phyloP scores from a whole-genome alignment of 1,140 invertebrate species.

The Andricus grossulariae region DNA sequence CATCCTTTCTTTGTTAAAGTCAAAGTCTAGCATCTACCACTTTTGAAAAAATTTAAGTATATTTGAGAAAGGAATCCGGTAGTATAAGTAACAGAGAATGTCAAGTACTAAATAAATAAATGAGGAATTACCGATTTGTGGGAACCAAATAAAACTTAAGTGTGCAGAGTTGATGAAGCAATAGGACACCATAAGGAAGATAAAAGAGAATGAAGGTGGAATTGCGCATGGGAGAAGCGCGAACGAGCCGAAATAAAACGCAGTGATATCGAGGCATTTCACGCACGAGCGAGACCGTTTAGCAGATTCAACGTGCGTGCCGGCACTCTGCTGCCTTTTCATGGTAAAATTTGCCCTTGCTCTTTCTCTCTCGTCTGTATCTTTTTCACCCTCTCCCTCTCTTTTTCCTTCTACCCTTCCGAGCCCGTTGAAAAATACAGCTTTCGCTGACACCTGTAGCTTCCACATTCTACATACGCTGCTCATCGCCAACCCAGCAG shows the following conservation, averaged over 20 bases:
- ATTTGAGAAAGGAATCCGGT: too few species aligned
- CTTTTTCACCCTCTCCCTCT: constrained; percentile 56
- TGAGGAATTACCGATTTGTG: background rate
- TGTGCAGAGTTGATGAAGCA: background rate
- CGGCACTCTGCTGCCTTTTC: constrained; percentile 57
- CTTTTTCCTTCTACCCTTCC: constrained; percentile 52
- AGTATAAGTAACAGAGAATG: too few species aligned
- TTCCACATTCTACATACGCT: constrained; percentile 74
- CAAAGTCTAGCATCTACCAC: background rate
- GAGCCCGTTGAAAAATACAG: constrained; percentile 73
- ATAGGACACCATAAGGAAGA: constrained; percentile 43
- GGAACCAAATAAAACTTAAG: background rate
- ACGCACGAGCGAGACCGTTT: constrained; percentile 76
- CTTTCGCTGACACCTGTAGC: constrained; percentile 76
- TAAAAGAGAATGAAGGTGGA: constrained; percentile 59
- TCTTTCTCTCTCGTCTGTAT: constrained; percentile 50
- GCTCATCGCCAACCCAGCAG: constrained; percentile 38
- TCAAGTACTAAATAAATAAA: background rate
- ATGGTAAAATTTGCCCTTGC: constrained; percentile 50
- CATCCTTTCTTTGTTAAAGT: constrained; percentile 35
- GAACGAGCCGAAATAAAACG: constrained; percentile 73
- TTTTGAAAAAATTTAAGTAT: too few species aligned
- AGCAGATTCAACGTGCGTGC: constrained; percentile 74
- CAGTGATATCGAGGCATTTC: constrained; percentile 76
- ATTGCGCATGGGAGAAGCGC: constrained; percentile 57